Base-by-base conservation (phyloP, 2,797 vertebrate species). In the Melopsittacus undulatus region DNA sequence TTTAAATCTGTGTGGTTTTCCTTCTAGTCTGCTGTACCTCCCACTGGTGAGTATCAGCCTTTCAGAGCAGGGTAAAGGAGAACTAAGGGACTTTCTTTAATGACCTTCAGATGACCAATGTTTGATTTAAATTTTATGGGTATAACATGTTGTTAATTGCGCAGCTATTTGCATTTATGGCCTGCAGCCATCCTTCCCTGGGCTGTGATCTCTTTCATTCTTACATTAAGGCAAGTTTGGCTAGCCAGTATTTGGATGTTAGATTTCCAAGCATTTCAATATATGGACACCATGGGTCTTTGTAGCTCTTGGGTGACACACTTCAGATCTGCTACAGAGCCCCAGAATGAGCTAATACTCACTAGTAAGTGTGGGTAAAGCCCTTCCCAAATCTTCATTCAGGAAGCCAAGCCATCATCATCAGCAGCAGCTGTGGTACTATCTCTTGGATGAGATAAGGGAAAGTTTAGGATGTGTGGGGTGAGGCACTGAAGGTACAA, bases 121-220 rank as follows among this genome's bases (percentile, higher is more conserved):
- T 90, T 95, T 93, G 90, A 91, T 95, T 96, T 91, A 49, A 86
- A 72, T 93, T 92, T 95, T 94, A 93, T 91, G 86, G 72, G 36
- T 86, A 83, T 91, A 94, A 90, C 82, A 91, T 94, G 82, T 62
- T 93, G 81, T 83, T 97, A 95, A 94, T 96, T 17, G 5, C 68
- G 87, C 57, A 89, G 77, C 70, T 91, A 90, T 95, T 95, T 96
- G 86, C 87, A 88, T 94, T 93, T 91, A 70, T 92, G 79, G 81
- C 92, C 87, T 86, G 87, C 54, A 94, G 87, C 91, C 90, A 67
- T 85, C 51, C 46, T 90, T 89, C 74, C 34, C 86, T 91, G 91
- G 64, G 68, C 70, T 88, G 81, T 49, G 82, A 88, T 84, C 70
- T 70, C 62, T 68, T 91, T 81, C 66, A 63, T 11, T 42, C 78